phyloP scores from a whole-genome alignment of 2,888 invertebrate species.

The Mythimna loreyi region DNA sequence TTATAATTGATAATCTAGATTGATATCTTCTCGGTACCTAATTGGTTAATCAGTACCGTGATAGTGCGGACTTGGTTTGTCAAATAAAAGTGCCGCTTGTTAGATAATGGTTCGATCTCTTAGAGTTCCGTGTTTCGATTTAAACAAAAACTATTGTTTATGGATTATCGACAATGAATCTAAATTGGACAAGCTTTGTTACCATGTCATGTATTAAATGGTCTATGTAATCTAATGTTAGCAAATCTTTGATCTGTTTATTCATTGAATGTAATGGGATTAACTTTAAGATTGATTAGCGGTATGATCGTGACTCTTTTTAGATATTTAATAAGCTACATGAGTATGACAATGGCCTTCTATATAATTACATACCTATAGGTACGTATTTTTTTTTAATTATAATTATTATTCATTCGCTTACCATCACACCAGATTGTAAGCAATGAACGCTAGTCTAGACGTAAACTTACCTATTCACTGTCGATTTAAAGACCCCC shows the following conservation, averaged over 20 bases:
- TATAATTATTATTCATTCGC: too few relatives aligned
- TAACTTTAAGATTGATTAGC: slow-evolving; percentile 25
- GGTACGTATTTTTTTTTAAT: neutral
- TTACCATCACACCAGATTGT: too few relatives aligned
- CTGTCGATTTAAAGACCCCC: too few relatives aligned
- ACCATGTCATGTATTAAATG: slow-evolving; percentile 49
- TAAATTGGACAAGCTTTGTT: slow-evolving; percentile 61
- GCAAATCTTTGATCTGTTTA: slow-evolving; percentile 46
- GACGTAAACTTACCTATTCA: too few relatives aligned
- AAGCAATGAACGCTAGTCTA: too few relatives aligned
- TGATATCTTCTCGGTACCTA: slow-evolving; percentile 48
- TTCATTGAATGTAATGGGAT: slow-evolving; percentile 41
- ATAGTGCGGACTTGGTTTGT: slow-evolving; percentile 37
- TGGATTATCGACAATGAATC: slow-evolving; percentile 59
- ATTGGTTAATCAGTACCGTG: slow-evolving; percentile 61
- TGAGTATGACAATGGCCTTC: neutral
- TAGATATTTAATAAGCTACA: neutral
- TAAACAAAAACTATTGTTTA: slow-evolving; percentile 60
- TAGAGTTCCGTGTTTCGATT: slow-evolving; percentile 49
- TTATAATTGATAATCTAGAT: slow-evolving; percentile 51
- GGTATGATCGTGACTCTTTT: slow-evolving; percentile 13
- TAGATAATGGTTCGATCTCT: slow-evolving; percentile 39
- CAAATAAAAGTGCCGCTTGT: slow-evolving; percentile 49
- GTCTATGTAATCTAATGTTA: slow-evolving; percentile 43
- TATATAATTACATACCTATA: neutral